Evolutionary conservation across 2,797 vertebrate genomes (phyloP).

Genomic region (Graptemys geographica): DNA sequence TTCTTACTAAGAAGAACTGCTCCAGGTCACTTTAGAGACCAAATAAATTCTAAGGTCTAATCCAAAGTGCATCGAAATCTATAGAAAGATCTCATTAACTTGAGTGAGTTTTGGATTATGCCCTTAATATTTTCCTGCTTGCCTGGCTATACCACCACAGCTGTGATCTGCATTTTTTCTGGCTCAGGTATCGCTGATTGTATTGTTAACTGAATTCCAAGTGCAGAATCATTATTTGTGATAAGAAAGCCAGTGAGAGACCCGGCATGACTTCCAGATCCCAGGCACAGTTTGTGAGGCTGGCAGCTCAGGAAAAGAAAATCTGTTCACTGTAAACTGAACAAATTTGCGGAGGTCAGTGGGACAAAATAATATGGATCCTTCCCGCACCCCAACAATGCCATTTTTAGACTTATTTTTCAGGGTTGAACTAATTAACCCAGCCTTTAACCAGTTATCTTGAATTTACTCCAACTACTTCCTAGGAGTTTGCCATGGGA

Average conservation of each 20-base stretch:
- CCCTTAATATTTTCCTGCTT: not conserved
- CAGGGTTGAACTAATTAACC: too few species aligned
- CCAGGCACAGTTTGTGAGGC: not conserved
- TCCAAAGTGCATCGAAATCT: too few species aligned
- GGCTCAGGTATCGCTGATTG: not conserved
- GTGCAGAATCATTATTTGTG: not conserved
- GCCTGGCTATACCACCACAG: not conserved
- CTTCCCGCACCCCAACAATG: not conserved
- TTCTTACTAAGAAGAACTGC: fast-evolving
- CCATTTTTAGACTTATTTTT: too few species aligned
- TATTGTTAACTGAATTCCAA: not conserved
- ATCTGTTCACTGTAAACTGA: not conserved
- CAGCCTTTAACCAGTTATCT: too few species aligned
- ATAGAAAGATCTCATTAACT: not conserved
- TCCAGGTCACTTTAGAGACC: fast-evolving
- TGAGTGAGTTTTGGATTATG: not conserved
- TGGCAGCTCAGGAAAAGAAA: not conserved
- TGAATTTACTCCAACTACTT: too few species aligned
- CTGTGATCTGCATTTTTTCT: not conserved
- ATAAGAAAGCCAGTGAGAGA: not conserved
- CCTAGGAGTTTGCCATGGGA: too few species aligned
- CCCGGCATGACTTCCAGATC: not conserved
- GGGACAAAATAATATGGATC: not conserved
- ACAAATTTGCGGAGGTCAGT: not conserved
- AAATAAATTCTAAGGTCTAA: too few species aligned